Percentiles rank a stretch among this genome's conserved stretches.
These are phyloP conservation scores for Drosophila pectinifera DNA, from an alignment of 1,140 invertebrate species.

Conservation along the genomic window DNA sequence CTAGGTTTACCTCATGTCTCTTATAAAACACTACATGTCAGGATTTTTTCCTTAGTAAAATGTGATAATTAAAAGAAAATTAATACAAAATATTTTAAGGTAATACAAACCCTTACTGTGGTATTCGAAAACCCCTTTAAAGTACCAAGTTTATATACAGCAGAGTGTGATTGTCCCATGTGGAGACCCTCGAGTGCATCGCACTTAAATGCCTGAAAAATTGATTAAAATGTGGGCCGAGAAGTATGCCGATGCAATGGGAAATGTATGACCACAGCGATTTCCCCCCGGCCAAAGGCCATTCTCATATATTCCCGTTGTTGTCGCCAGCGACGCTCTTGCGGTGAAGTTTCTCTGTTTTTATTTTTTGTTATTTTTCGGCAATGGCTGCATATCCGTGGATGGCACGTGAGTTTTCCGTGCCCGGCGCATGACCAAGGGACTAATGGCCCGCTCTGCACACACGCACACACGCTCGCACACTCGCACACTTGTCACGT, in stretches of 20 bases:
- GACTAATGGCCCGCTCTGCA: conserved; percentile 67
- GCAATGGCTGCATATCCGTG: conserved; percentile 46
- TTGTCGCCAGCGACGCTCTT: conserved; percentile 55
- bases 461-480: conserved; percentile 26
- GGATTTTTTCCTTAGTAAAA: too few species aligned
- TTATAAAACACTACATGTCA: too few species aligned
- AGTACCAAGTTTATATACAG: too few species aligned
- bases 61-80: neutral
- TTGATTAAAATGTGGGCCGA: conserved; percentile 57
- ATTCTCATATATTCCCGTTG: conserved; percentile 44
- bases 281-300: conserved; percentile 32
- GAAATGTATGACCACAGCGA: conserved; percentile 59
- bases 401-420: conserved; percentile 72
- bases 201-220: conserved; percentile 48
- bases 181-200: conserved; percentile 15
- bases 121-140: neutral
- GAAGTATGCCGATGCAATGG: conserved; percentile 50
- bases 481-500: conserved; percentile 61
- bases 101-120: too few species aligned
- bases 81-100: neutral
- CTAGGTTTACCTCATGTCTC: too few species aligned
- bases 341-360: conserved; percentile 65
- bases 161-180: neutral
- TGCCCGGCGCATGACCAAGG: conserved; percentile 69
- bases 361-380: conserved; percentile 11